Percentiles rank a stretch among this genome's conserved stretches.
phyloP scores from a whole-genome alignment of 2,797 vertebrate genomes.

The Pseudochromis fuscus region DNA sequence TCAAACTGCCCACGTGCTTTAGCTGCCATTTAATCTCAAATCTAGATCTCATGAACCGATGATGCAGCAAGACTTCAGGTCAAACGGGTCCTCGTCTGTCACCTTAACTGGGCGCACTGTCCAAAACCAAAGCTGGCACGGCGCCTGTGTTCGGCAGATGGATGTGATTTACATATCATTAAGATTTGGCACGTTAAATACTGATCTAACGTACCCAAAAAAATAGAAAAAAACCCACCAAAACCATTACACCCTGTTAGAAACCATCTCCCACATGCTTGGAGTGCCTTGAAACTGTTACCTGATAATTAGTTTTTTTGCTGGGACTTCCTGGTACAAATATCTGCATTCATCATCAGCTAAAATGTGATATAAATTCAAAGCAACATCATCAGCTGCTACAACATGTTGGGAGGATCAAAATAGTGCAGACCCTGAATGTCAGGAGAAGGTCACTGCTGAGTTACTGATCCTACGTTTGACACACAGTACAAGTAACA shows the following conservation, averaged over 20 bases:
- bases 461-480: slow-evolving; percentile 24
- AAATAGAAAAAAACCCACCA: no score
- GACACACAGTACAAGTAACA: slow-evolving; percentile 9
- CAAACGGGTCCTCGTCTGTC: slow-evolving; percentile 12
- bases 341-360: background rate
- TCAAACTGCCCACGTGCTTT: slow-evolving; percentile 21
- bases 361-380: slow-evolving; percentile 14
- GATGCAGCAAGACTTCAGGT: slow-evolving; percentile 29
- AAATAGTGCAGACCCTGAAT: slow-evolving; percentile 9
- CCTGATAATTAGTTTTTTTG: background rate
- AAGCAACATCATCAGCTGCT: slow-evolving; percentile 12
- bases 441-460: slow-evolving; percentile 40
- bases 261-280: background rate
- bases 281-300: background rate
- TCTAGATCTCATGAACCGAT: slow-evolving; percentile 41
- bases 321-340: background rate
- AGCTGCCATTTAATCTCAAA: slow-evolving; percentile 59
- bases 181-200: slow-evolving; percentile 8
- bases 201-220: slow-evolving; percentile 13
- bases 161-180: slow-evolving; percentile 25
- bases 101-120: slow-evolving; percentile 11
- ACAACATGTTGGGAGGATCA: slow-evolving; percentile 6
- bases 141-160: slow-evolving; percentile 19
- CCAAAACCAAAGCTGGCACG: slow-evolving; percentile 6
- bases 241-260: background rate